Evolutionary conservation across 2,797 vertebrate species (phyloP).

Genomic region (Oreortyx pictus): DNA sequence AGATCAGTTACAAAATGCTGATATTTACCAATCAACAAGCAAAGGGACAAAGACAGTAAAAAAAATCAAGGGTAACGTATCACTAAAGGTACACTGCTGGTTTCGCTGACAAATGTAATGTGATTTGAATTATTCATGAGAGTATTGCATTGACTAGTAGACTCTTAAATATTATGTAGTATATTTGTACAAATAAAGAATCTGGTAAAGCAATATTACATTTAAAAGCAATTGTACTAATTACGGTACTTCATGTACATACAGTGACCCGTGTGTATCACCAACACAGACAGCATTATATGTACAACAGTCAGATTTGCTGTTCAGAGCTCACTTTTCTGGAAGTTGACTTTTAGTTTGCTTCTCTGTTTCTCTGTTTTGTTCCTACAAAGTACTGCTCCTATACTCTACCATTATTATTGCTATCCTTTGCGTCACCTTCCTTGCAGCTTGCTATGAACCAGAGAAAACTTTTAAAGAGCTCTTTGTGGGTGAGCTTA

Average conservation of each 20-base stretch:
- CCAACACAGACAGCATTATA: not conserved
- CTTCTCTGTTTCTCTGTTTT: not conserved
- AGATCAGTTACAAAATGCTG: not conserved
- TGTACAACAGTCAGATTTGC: not conserved
- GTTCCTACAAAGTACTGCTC: not conserved
- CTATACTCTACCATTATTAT: not conserved
- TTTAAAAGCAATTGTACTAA: not conserved
- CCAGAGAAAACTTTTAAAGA: not conserved
- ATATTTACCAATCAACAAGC: not conserved
- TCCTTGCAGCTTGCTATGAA: not conserved
- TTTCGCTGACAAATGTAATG: constrained; percentile 45
- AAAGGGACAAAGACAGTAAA: not conserved
- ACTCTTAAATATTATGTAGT: not conserved
- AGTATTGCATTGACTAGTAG: not conserved
- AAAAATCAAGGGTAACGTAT: constrained; percentile 3
- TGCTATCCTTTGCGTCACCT: not conserved
- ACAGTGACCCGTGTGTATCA: not conserved
- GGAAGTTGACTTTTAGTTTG: not conserved
- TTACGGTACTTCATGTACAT: not conserved
- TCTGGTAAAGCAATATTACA: not conserved
- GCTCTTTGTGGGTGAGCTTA: not conserved
- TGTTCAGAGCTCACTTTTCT: not conserved
- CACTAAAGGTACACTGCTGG: not conserved
- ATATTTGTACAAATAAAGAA: not conserved
- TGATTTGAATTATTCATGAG: constrained; percentile 59